These are phyloP conservation scores for Addax nasomaculatus DNA, from an alignment of 2,113 vertebrate genomes.

Conservation along the genomic window DNA sequence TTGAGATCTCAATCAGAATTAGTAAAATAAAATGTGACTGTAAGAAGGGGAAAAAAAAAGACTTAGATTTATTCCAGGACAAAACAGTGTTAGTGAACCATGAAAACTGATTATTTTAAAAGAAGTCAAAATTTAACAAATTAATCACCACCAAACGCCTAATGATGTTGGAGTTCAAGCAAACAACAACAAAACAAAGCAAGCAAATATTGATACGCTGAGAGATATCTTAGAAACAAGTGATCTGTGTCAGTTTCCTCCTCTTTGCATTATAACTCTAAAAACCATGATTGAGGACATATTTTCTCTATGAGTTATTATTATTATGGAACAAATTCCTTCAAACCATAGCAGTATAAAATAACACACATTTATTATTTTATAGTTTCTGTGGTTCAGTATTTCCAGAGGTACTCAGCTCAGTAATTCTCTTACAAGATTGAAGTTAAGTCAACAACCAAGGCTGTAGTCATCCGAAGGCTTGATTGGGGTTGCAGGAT, in stretches of 20 bases:
- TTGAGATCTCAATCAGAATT: background rate
- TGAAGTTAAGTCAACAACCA: background rate
- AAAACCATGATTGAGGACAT: background rate
- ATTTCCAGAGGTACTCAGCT: background rate
- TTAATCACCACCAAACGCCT: background rate
- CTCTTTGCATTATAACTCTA: background rate
- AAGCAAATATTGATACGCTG: background rate
- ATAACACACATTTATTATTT: background rate
- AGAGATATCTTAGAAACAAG: background rate
- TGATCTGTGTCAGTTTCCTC: background rate
- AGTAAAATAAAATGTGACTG: background rate
- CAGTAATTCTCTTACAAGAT: background rate
- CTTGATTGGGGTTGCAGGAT: background rate
- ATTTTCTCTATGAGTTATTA: background rate
- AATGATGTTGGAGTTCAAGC: background rate
- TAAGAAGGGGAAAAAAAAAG: background rate
- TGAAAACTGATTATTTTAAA: background rate
- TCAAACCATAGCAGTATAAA: background rate
- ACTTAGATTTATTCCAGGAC: background rate
- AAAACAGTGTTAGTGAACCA: background rate
- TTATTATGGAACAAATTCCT: background rate
- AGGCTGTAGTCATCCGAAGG: background rate
- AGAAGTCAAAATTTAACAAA: background rate
- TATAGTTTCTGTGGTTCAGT: background rate
- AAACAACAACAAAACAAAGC: background rate